These are phyloP conservation scores for Sarcophaga carnaria DNA, from an alignment of 2,888 invertebrate genomes.

Conservation along the genomic window DNA sequence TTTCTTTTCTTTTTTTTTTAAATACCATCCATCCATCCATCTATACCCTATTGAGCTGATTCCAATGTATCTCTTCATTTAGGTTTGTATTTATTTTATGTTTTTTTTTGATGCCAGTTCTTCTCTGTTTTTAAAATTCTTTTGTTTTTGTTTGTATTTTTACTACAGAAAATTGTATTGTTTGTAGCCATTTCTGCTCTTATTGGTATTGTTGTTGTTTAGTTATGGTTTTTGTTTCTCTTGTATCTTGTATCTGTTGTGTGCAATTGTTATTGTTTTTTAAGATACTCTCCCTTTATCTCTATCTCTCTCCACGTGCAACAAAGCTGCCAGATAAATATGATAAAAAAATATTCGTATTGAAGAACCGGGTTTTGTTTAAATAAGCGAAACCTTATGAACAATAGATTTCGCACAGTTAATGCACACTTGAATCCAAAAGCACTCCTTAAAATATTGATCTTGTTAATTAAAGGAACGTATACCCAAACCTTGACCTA, in stretches of 20 bases:
- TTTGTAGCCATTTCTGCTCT: constrained; percentile 5
- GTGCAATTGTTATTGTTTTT: not conserved
- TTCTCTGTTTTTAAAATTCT: not conserved
- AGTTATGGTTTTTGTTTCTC: constrained; percentile 13
- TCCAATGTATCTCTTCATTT: not conserved
- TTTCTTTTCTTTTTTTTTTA: not conserved
- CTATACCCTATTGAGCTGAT: not conserved
- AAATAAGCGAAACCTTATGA: too few species aligned
- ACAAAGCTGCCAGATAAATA: too few species aligned
- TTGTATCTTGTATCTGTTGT: constrained; percentile 28
- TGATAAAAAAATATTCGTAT: too few species aligned
- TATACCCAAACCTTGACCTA: too few species aligned
- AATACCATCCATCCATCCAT: too few species aligned
- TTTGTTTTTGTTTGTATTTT: not conserved
- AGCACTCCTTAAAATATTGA: too few species aligned
- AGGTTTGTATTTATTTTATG: not conserved
- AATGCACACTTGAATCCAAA: too few species aligned
- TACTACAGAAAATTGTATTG: not conserved
- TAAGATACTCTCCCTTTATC: not conserved
- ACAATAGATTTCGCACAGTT: too few species aligned
- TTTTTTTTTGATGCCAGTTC: not conserved
- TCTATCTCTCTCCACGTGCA: not conserved
- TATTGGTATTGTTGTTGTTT: too few species aligned
- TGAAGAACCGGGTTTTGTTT: too few species aligned
- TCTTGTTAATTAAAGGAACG: too few species aligned